Evolutionary conservation across 2,113 vertebrate species (phyloP).

Genomic region (Galemys pyrenaicus): DNA sequence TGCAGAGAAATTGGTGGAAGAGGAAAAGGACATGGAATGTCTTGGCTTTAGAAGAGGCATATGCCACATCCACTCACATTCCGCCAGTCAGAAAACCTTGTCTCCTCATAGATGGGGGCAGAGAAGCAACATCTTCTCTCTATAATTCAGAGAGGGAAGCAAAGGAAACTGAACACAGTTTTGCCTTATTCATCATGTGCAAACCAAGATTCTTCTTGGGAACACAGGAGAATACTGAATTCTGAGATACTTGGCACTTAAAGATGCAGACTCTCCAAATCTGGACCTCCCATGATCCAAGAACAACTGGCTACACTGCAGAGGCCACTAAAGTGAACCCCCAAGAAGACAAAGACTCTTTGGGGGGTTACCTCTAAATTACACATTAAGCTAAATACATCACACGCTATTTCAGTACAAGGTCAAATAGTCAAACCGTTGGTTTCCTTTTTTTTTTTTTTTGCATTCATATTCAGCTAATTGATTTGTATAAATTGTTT

Average conservation of each 20-base stretch:
- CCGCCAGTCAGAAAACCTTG: not conserved
- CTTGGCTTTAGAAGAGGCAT: not conserved
- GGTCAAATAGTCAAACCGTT: not conserved
- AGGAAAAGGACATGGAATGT: not conserved
- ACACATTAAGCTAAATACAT: not conserved
- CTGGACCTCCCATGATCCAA: not conserved
- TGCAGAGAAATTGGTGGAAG: not conserved
- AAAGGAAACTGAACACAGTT: too few species aligned
- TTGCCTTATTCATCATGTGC: not conserved
- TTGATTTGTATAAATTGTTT: constrained; percentile 58
- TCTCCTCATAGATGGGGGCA: not conserved
- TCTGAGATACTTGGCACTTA: not conserved
- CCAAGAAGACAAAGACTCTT: not conserved
- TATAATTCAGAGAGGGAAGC: not conserved
- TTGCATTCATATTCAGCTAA: constrained; percentile 13
- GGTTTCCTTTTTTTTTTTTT: not conserved
- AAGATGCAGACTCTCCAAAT: not conserved
- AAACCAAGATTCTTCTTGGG: constrained; percentile 7
- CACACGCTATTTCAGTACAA: not conserved
- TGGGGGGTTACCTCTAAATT: not conserved
- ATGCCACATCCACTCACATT: not conserved
- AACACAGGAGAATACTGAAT: not conserved
- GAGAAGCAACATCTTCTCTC: not conserved
- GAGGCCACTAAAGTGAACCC: not conserved
- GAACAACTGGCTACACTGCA: not conserved